These are phyloP conservation scores for Trigoniulus corallinus DNA, from an alignment of 1,140 invertebrate genomes.

Conservation along the genomic window DNA sequence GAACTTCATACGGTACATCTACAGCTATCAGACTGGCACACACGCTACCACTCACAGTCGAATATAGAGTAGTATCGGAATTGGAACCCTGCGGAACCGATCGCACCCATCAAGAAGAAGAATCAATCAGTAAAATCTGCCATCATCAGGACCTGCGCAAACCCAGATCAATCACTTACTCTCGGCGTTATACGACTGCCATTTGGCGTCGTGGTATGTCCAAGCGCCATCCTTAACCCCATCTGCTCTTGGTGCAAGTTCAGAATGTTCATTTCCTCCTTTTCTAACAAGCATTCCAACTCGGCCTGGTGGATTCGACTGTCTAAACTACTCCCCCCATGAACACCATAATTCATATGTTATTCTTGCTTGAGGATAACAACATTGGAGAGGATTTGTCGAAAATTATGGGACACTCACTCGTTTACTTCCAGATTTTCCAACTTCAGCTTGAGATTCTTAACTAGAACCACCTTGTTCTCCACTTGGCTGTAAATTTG, in stretches of 20 bases:
- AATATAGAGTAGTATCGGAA: conserved; percentile 1
- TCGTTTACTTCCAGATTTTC: conserved; percentile 62
- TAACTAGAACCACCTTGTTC: conserved; percentile 48
- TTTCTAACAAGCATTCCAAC: conserved; percentile 65
- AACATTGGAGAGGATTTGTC: background rate
- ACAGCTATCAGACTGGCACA: conserved; percentile 41
- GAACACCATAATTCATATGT: too few relatives aligned
- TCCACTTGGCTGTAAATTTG: conserved; percentile 49
- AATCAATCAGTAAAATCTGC: too few relatives aligned
- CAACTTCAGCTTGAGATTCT: conserved; percentile 51
- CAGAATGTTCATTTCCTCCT: conserved; percentile 68
- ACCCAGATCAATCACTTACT: conserved; percentile 2
- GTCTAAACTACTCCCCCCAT: conserved; percentile 64
- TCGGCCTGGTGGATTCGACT: conserved; percentile 77
- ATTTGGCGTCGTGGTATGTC: conserved; percentile 30
- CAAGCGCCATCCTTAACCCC: conserved; percentile 54
- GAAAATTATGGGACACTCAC: conserved; percentile 32
- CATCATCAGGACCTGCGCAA: too few relatives aligned
- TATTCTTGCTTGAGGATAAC: background rate
- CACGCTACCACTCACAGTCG: conserved; percentile 8
- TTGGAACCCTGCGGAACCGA: too few relatives aligned
- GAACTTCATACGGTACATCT: conserved; percentile 43
- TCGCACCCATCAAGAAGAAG: too few relatives aligned
- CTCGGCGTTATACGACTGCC: background rate
- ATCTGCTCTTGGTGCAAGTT: conserved; percentile 64